phyloP scores from a whole-genome alignment of 64 coral and sea anemone genomes.

The Porites lutea region DNA sequence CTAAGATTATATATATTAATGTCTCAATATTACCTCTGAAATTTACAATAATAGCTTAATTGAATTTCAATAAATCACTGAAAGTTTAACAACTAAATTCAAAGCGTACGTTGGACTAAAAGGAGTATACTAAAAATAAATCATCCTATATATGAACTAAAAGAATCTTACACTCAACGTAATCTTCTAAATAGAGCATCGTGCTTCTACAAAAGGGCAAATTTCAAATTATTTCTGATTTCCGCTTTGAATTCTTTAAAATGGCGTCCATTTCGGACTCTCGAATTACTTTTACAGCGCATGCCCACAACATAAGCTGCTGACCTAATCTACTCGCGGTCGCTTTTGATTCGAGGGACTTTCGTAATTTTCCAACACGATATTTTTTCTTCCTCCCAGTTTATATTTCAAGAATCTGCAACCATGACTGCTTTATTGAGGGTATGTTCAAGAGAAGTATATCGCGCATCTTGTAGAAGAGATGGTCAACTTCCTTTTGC shows the following conservation, averaged over 20 bases:
- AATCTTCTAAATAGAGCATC: constrained; percentile 97
- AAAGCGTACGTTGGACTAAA: not conserved
- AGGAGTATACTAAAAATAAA: not conserved
- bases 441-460: not conserved
- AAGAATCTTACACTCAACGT: constrained; percentile 78
- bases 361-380: not conserved
- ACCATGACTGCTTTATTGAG: constrained; percentile 26
- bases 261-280: constrained; percentile 22
- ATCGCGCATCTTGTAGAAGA: not conserved
- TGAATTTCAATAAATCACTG: too few species aligned
- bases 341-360: not conserved
- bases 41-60: too few species aligned
- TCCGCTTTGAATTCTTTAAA: constrained; percentile 10
- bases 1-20: not conserved
- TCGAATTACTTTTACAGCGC: not conserved
- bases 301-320: not conserved
- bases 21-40: too few species aligned
- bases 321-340: not conserved
- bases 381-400: too few species aligned
- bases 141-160: not conserved
- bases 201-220: not conserved
- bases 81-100: not conserved
- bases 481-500: not conserved
- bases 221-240: not conserved
- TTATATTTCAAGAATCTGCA: not conserved